Base-by-base conservation (phyloP, 1,140 invertebrate genomes). In the Planococcus citri region DNA sequence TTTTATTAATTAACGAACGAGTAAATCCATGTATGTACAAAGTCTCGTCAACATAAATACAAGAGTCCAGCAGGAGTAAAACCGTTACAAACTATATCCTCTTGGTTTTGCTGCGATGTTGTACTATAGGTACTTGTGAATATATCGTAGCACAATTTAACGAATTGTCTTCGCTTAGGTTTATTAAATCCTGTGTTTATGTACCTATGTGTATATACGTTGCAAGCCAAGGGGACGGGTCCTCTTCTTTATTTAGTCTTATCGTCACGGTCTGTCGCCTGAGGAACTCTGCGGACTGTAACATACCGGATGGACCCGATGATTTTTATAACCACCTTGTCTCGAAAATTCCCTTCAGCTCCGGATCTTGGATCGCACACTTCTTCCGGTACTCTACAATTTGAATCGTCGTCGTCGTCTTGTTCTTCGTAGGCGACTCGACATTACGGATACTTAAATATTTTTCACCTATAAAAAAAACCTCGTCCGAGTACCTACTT, bases 301-400 rank as follows among this genome's bases (percentile, higher is more conserved):
- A 64, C 60, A 64, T 64, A 64, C 60, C 60, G 60, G 60, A 64
- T 64, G 60, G 60, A 64, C 22, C 60, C 60, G 60, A 64, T 64
- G 60, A 64, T 64, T 64, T 64, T 64, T 64, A 64, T 64, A 64
- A 64, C 60, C 60, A 64, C 22, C 60, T 25, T 27, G 22, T 64
- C 60, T 24, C 20, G 1, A 1, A 2, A 22, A n/a, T 58, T n/a
- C 60, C 60, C 60, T 51, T 51, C 33, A 51, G 41, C 41, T 51
- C 41, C 41, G 41, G 41, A 51, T 33, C 29, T 33, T 33, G 12
- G 41, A 51, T 51, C 41, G 41, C 41, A 51, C n/a, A 51, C 41
- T 51, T 51, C 41, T 51, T 51, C 41, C 41, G 41, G 41, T 51
- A 51, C 41, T 33, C 3, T 6, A 3, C 3, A 51, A 51, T 51